Evolutionary conservation across 2,797 vertebrate species (phyloP).

Genomic region (Dermochelys coriacea): DNA sequence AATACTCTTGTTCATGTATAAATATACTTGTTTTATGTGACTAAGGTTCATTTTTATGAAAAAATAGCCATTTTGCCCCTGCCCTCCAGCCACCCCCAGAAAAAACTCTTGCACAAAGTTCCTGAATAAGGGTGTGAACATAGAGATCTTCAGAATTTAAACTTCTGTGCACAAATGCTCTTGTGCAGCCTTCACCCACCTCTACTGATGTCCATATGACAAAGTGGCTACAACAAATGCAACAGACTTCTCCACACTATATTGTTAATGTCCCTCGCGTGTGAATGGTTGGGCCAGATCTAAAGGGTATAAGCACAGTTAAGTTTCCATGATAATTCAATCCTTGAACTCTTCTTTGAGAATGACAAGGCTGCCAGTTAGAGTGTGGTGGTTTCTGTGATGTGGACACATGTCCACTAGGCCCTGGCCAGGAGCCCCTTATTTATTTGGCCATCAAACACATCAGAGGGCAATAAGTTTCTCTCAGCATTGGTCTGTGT

Average conservation of each 20-base stretch:
- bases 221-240: neutral
- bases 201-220: neutral
- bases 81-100: neutral
- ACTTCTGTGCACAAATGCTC: slow-evolving; percentile 4
- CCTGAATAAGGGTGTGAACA: neutral
- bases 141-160: slow-evolving; percentile 21
- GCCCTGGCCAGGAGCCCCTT: neutral
- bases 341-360: neutral
- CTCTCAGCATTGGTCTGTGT: fast-evolving
- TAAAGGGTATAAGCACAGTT: neutral
- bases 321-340: neutral
- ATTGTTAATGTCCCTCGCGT: neutral
- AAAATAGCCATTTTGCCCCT: neutral
- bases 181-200: neutral
- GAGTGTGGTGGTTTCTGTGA: neutral
- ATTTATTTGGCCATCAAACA: neutral
- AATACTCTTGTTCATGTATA: neutral
- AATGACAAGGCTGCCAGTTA: neutral
- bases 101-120: neutral
- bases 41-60: neutral
- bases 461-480: neutral
- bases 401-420: neutral
- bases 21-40: neutral
- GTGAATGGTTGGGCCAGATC: neutral
- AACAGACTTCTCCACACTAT: slow-evolving; percentile 17